phyloP scores from a whole-genome alignment of 1,140 invertebrate species.

The Euura lappo region DNA sequence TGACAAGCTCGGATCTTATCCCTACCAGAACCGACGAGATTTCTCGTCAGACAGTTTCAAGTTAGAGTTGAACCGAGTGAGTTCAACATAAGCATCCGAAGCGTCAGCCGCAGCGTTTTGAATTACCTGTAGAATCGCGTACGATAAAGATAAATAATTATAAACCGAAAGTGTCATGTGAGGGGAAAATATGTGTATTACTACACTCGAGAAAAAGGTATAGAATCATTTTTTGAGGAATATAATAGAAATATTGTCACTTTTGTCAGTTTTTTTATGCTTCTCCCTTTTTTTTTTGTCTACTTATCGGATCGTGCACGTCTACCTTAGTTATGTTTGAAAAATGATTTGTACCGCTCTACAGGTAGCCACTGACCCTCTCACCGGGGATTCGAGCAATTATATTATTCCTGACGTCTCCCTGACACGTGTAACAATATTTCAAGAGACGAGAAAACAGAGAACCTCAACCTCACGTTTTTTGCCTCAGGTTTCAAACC shows the following conservation, averaged over 20 bases:
- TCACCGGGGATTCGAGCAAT: not conserved
- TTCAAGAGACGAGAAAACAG: not conserved
- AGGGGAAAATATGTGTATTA: not conserved
- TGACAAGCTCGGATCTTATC: not conserved
- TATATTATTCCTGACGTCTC: not conserved
- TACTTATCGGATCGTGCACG: not conserved
- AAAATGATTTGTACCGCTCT: conserved; percentile 3
- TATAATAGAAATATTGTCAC: no score
- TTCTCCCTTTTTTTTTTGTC: no score
- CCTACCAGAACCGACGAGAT: not conserved
- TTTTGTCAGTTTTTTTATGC: no score
- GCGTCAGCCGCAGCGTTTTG: not conserved
- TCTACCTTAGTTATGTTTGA: not conserved
- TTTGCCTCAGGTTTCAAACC: not conserved
- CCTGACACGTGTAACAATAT: not conserved
- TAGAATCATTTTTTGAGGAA: no score
- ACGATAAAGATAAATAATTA: no score
- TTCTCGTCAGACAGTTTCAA: not conserved
- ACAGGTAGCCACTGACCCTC: conserved; percentile 3
- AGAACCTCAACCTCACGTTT: no score
- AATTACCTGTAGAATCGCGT: not conserved
- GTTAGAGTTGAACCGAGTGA: not conserved
- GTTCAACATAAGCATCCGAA: not conserved
- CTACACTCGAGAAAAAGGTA: not conserved
- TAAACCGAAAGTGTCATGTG: not conserved